phyloP scores from a whole-genome alignment of 2,888 invertebrate species.

The Machimus rusticus region DNA sequence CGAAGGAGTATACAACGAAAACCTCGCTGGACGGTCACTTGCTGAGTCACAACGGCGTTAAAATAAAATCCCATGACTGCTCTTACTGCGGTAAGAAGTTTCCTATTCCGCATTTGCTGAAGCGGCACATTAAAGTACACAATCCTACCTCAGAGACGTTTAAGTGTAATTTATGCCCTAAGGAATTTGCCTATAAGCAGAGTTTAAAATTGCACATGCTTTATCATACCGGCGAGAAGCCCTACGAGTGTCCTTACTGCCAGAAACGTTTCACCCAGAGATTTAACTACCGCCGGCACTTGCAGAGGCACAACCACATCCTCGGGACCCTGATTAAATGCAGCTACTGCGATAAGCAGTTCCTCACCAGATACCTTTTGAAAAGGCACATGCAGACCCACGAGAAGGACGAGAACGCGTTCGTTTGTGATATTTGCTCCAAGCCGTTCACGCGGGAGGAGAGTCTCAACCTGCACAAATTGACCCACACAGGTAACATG shows the following conservation, averaged over 20 bases:
- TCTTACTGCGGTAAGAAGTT: not conserved
- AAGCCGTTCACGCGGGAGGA: slow-evolving; percentile 49
- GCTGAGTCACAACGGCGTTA: not conserved
- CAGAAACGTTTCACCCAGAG: slow-evolving; percentile 16
- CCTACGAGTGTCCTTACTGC: slow-evolving; percentile 32
- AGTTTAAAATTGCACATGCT: slow-evolving; percentile 30
- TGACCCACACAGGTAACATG: not conserved
- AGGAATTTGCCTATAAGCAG: slow-evolving; percentile 4
- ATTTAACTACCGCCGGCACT: not conserved
- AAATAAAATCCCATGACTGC: slow-evolving; percentile 13
- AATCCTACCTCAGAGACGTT: not conserved
- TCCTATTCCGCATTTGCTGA: slow-evolving; percentile 1
- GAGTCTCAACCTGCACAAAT: slow-evolving; percentile 48
- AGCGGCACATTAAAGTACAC: not conserved
- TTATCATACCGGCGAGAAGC: slow-evolving; percentile 35
- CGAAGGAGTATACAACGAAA: slow-evolving; percentile 8
- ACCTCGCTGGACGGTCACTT: not conserved
- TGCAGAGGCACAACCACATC: slow-evolving; percentile 31
- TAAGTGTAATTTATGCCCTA: slow-evolving; percentile 12
- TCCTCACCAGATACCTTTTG: slow-evolving; percentile 47
- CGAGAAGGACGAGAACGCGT: slow-evolving; percentile 46
- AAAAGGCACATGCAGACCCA: slow-evolving; percentile 49
- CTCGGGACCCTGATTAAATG: slow-evolving; percentile 35
- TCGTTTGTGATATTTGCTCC: slow-evolving; percentile 49
- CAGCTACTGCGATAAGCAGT: slow-evolving; percentile 31